Percentiles rank a stretch among this genome's conserved stretches.
Conservation (phyloP, 2,797 vertebrate species). For the Kryptolebias ocellatus region DNA sequence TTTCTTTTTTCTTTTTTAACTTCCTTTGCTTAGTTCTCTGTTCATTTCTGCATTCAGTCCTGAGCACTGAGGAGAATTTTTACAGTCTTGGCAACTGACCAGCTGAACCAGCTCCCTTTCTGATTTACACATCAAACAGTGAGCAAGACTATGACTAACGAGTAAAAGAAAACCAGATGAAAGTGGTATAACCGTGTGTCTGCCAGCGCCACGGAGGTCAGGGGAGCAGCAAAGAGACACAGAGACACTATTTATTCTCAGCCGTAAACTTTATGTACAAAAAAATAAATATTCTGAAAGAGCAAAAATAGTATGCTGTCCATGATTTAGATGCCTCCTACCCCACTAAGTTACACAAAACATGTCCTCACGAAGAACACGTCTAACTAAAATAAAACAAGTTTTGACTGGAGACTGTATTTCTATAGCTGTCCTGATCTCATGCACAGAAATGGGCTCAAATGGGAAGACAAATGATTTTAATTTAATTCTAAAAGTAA, state of each 20-base stretch:
- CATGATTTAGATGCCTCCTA: neutral
- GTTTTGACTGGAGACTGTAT: no score
- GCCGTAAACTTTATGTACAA: neutral
- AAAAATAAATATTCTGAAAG: neutral
- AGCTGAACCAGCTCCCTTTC: neutral
- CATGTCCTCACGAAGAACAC: neutral
- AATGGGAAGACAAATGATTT: no score
- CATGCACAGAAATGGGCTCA: no score
- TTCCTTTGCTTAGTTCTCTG: constrained; percentile 3
- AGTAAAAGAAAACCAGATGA: constrained; percentile 10
- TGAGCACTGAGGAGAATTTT: neutral
- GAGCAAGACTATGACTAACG: constrained; percentile 1
- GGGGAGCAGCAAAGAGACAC: neutral
- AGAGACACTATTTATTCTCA: neutral
- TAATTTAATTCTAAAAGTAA: no score
- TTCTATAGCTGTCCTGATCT: no score
- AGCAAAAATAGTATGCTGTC: neutral
- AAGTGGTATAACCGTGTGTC: neutral
- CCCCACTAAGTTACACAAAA: neutral
- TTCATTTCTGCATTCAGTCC: neutral
- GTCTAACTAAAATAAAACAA: neutral
- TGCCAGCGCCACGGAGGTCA: neutral
- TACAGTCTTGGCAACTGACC: neutral
- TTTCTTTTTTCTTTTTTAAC: neutral
- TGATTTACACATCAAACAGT: constrained; percentile 26